Evolutionary conservation across 1,140 invertebrate genomes (phyloP), one percentile per base, ranked within the genome.

Genomic region (Cherax quadricarinatus): DNA sequence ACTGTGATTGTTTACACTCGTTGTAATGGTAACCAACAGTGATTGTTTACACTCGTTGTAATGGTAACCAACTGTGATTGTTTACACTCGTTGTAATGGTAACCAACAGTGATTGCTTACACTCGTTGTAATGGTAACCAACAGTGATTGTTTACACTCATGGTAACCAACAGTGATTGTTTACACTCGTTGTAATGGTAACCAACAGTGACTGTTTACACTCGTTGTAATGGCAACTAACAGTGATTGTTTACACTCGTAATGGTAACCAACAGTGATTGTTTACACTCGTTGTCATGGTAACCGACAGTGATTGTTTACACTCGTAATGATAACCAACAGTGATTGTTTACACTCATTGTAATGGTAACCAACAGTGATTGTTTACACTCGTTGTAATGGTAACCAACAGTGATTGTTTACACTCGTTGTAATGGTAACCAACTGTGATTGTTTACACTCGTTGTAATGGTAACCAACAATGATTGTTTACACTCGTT

Each of bases 331-430:
- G 30, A 2, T 1, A 41, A 41, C 30, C 30, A 41, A 41, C 30
- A 41, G 30, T 41, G 30, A 41, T 2, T 41, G 30, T 41, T 41
- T 41, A 41, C 30, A 41, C 30, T 41, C 30, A 51, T 57, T 10
- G 51, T 21, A 10, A 4, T 88, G 48, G 21, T 18, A 10, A 24
- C 3, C 12, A 51, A 21, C 14, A 24, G 6, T 48, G 5, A 81
- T 9, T 88, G 86, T 88, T 88, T 78, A 88, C 75, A 79, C 9
- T 18, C 49, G 86, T 88, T 88, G 78, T 30, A 78, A 88, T 88
- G 86, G 86, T 5, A 41, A 88, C 78, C 53, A 57, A 57, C 53
- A 57, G 1, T 14, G 14, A 10, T 0, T 57, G 53, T 57, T 1
- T 10, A 57, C 14, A 10, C 14, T 10, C 9, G 84, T 16, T 4